These are phyloP conservation scores for Momotus momota DNA, from an alignment of 2,797 vertebrate genomes.

Conservation along the genomic window DNA sequence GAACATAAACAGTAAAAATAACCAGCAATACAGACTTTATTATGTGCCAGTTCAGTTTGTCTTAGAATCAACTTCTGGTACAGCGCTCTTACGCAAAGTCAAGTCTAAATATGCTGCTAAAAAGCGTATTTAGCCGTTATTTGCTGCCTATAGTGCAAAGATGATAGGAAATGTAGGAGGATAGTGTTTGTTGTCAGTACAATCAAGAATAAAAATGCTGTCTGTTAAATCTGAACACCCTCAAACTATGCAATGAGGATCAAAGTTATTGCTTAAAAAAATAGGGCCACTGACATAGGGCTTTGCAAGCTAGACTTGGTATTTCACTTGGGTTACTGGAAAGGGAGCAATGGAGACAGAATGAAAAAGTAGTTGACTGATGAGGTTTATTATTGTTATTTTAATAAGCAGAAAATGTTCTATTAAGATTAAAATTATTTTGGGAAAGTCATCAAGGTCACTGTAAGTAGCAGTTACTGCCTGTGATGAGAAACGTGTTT, in stretches of 20 bases:
- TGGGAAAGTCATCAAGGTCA: neutral
- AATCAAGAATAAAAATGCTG: neutral
- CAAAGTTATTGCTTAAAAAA: neutral
- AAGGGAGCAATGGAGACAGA: neutral
- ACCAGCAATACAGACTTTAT: neutral
- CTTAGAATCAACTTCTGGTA: neutral
- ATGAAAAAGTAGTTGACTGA: neutral
- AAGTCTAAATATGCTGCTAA: neutral
- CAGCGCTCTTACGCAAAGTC: neutral
- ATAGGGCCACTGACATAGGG: neutral
- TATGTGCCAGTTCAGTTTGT: neutral
- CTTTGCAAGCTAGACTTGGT: neutral
- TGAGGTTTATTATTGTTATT: neutral
- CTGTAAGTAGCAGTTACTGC: neutral
- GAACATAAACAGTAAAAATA: conserved; percentile 19
- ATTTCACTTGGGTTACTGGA: neutral
- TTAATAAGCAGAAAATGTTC: neutral
- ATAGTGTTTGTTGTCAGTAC: neutral
- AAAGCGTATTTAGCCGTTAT: neutral
- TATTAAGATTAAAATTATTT: neutral
- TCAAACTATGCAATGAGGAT: neutral
- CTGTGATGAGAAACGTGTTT: neutral
- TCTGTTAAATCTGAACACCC: neutral
- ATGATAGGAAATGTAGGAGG: neutral
- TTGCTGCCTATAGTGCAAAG: neutral